phyloP scores from a whole-genome alignment of 1,140 invertebrate species.

The Dryas iulia region DNA sequence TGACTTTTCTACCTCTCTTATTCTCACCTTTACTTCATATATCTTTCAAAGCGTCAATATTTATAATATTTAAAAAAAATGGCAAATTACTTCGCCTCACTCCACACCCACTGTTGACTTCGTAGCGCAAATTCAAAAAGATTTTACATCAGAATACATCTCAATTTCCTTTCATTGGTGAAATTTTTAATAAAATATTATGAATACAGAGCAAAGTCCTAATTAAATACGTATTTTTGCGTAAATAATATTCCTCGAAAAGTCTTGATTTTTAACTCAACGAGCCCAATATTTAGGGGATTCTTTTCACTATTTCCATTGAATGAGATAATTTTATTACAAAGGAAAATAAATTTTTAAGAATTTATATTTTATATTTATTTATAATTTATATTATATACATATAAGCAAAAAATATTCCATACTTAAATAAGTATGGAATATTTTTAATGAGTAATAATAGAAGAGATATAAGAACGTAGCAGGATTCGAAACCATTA shows the following conservation, averaged over 20 bases:
- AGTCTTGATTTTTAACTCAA: not conserved
- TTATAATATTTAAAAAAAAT: not conserved
- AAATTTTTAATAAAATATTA: not conserved
- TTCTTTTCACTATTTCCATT: not conserved
- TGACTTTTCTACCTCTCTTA: too few relatives aligned
- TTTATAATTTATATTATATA: too few relatives aligned
- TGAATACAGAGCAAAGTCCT: not conserved
- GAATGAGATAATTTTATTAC: not conserved
- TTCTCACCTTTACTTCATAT: too few relatives aligned
- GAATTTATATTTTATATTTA: too few relatives aligned
- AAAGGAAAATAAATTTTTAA: not conserved
- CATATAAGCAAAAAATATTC: too few relatives aligned
- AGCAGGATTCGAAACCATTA: too few relatives aligned
- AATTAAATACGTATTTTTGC: not conserved
- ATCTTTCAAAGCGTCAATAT: too few relatives aligned
- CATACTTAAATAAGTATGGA: too few relatives aligned
- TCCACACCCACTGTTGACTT: not conserved
- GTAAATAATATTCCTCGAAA: not conserved
- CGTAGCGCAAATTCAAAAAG: not conserved
- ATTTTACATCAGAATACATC: not conserved
- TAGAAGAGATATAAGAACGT: too few relatives aligned
- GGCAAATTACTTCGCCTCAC: not conserved
- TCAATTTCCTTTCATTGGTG: not conserved
- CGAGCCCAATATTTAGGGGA: not conserved
- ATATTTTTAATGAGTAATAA: too few relatives aligned